Evolutionary conservation across 2,888 invertebrate genomes (phyloP).

Genomic region (Lamproptera curius): DNA sequence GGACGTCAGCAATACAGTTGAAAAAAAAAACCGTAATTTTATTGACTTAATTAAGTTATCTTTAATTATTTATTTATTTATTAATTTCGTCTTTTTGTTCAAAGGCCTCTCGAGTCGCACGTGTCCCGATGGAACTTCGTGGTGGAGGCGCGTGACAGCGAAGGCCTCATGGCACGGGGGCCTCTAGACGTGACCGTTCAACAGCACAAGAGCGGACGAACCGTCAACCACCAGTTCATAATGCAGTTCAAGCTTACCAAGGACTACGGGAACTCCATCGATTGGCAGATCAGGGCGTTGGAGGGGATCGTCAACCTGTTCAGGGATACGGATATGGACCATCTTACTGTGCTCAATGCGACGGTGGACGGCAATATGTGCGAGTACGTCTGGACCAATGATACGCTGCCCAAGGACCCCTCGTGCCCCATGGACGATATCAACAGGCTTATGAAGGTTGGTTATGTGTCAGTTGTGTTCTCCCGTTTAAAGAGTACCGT

Average conservation of each 20-base stretch:
- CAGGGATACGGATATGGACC: conserved; percentile 79
- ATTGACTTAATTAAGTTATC: neutral
- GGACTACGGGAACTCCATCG: conserved; percentile 81
- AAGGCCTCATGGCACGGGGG: conserved; percentile 84
- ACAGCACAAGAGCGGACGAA: conserved; percentile 87
- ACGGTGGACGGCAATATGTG: conserved; percentile 79
- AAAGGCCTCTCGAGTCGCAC: conserved; percentile 89
- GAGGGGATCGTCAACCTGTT: conserved; percentile 77
- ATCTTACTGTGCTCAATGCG: conserved; percentile 83
- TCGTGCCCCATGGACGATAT: conserved; percentile 88
- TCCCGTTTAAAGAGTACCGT: no score
- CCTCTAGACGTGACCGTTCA: conserved; percentile 88
- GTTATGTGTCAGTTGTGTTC: no score
- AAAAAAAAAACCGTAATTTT: neutral
- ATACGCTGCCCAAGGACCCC: conserved; percentile 85
- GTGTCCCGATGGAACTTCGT: conserved; percentile 90
- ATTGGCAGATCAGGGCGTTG: conserved; percentile 87
- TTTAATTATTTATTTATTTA: neutral
- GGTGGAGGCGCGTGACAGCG: conserved; percentile 88
- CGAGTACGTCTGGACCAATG: conserved; percentile 91
- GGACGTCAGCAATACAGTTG: neutral
- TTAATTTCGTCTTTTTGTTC: conserved; percentile 19
- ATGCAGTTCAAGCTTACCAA: conserved; percentile 77
- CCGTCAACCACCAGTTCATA: conserved; percentile 89
- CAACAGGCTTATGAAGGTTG: conserved; percentile 81